A percentile compares a stretch with the other conserved stretches of the same genome.
Evolutionary conservation across 2,888 invertebrate species (phyloP).

Genomic region (Nemurella pictetii): DNA sequence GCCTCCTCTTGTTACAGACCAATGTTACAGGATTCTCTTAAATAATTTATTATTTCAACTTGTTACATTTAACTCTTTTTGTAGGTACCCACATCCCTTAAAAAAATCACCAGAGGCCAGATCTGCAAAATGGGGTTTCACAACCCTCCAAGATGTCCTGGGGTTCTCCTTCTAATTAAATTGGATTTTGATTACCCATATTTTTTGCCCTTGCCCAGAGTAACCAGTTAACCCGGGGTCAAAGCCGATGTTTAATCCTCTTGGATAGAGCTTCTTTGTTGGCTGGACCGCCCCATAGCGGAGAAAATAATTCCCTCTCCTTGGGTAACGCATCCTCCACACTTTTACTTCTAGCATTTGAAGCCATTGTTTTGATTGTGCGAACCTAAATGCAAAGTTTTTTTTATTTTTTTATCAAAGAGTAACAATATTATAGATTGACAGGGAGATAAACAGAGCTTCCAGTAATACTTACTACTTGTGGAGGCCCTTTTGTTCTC

Average conservation of each 20-base stretch:
- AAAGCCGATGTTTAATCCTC: slow-evolving; percentile 50
- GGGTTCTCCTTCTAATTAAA: too few relatives aligned
- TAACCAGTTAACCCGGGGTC: too few relatives aligned
- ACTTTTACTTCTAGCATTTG: slow-evolving; percentile 43
- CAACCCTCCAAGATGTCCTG: too few relatives aligned
- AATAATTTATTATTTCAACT: too few relatives aligned
- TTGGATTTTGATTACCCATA: too few relatives aligned
- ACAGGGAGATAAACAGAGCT: neutral
- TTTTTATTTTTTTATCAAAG: neutral
- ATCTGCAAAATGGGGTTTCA: too few relatives aligned
- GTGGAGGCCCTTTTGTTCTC: slow-evolving; percentile 40
- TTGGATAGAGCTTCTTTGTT: slow-evolving; percentile 49
- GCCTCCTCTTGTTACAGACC: too few relatives aligned
- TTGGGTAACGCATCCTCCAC: slow-evolving; percentile 44
- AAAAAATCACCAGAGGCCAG: too few relatives aligned
- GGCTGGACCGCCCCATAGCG: slow-evolving; percentile 53
- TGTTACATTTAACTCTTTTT: too few relatives aligned
- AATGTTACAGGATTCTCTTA: too few relatives aligned
- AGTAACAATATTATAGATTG: neutral
- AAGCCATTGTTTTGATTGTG: slow-evolving; percentile 48
- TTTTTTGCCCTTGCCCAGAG: too few relatives aligned
- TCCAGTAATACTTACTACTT: slow-evolving; percentile 12
- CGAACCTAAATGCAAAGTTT: slow-evolving; percentile 38
- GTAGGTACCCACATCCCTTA: too few relatives aligned
- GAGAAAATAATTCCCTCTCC: slow-evolving; percentile 51